Base-by-base conservation (phyloP, 2,797 vertebrate species). In the Dicrostonyx torquatus region DNA sequence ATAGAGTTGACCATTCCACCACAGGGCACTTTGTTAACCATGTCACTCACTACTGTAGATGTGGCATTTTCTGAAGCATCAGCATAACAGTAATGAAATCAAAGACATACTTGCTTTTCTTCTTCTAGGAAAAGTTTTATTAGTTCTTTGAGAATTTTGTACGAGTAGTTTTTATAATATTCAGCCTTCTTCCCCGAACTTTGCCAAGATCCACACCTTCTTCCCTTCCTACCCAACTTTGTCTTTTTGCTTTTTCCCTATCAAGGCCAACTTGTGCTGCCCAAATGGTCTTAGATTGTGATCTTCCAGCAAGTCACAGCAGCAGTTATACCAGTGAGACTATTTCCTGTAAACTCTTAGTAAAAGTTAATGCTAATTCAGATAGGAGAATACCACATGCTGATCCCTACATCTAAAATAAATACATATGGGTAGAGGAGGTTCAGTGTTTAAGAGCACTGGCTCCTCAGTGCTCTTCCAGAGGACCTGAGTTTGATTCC, bases 311-410 rank as follows among this genome's bases (percentile, higher is more conserved):
- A 82, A 31, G 87, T 96, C 77, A 93, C 40, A n/a, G 76, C 48
- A 96, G 89, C 34, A 11, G 13, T 92, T 93, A 77, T 66, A 72
- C 31, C 58, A 60, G 50, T 34, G 37, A 55, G 45, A 87, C 13
- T 48, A 8, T 87, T 95, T 92, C 79, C 48, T 31, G 31, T n/a
- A 94, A 93, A 94, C 62, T 78, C 77, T 89, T 77, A 73, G 62
- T 72, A 14, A 89, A 93, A 77, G 75, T 95, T 68, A 17, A 62
- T 92, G 53, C 58, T 73, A 89, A 96, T 83, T 96, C 50, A 86
- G 50, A 87, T 34, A 79, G 34, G 48, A 6, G 8, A 89, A n/a
- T 72, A 45, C 50, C 50, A 58, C 73, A 70, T 53, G 76, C 6
- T 90, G 62, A 89, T 83, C 78, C 37, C 60, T 76, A 66, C 37